A percentile compares a stretch with the other conserved stretches of the same genome.
These are phyloP conservation scores for Dicranocentrus wangi DNA, from an alignment of 2,888 invertebrate species.

Conservation along the genomic window DNA sequence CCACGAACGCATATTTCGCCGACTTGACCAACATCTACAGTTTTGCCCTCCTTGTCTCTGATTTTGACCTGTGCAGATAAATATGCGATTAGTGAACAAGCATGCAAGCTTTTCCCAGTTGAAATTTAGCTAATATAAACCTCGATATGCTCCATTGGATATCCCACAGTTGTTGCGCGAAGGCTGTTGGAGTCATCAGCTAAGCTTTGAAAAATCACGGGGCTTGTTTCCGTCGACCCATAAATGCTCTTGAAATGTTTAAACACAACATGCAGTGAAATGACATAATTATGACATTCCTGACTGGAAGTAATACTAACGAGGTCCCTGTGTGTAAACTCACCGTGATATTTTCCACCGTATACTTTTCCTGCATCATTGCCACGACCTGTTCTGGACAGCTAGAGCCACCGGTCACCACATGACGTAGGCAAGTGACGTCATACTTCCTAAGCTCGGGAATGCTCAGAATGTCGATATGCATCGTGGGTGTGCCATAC, in stretches of 20 bases:
- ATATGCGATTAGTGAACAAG: no score
- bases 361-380: conserved; percentile 72
- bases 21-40: conserved; percentile 82
- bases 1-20: conserved; percentile 87
- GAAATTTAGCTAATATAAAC: no score
- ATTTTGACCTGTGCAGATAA: conserved; percentile 76
- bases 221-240: conserved; percentile 80
- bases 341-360: conserved; percentile 67
- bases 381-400: conserved; percentile 78
- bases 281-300: no score
- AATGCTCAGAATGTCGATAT: conserved; percentile 82
- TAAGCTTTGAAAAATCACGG: conserved; percentile 77
- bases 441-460: conserved; percentile 77
- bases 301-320: no score
- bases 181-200: conserved; percentile 76
- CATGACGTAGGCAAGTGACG: conserved; percentile 75
- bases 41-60: conserved; percentile 79
- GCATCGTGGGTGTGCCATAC: conserved; percentile 89
- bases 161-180: conserved; percentile 77
- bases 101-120: no score
- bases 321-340: no score
- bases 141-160: conserved; percentile 78
- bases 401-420: conserved; percentile 83
- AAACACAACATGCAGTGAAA: no score
- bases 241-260: conserved; percentile 77